Base-by-base conservation (phyloP, 1,140 invertebrate genomes). In the Ceratosolen fusciceps region DNA sequence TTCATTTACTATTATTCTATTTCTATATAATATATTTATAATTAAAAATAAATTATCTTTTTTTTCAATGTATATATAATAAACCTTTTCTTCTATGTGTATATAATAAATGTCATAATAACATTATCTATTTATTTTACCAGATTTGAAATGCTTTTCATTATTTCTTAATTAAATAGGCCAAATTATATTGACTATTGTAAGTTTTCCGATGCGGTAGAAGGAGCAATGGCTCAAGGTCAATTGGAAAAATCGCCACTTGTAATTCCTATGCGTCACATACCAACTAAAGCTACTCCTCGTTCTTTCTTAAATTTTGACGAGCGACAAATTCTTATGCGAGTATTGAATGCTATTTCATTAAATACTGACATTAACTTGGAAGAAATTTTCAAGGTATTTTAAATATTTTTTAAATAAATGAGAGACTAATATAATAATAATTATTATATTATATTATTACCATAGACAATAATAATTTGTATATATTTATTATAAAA, bases 291-390 rank as follows among this genome's bases (percentile, higher is more conserved):
- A 79, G 92, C 93, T 82, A 89, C 91, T 81, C 87, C 91, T 21
- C 89, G 91, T 49, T 93, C 93, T 81, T 94, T 94, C 90, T 90
- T 95, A 10, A 93, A 93, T 89, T 94, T 93, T 82, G 93, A 94
- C 58, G 93, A 95, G 87, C 87, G 94, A 24, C 88, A 88, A 43
- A 87, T 90, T 16, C 89, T 93, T 19, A 91, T 92, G 2, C 86
- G 89, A 39, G 93, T 93, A 1, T 87, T 95, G 72, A 90, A 92
- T 83, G 94, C 94, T 83, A 86, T 95, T 5, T 90, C 92, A 10
- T 65, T 16, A 54, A 21, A 83, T 2, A 91, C 91, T 58, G 91
- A 91, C 37, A 92, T 92, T 0, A 93, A 94, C 80, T 90, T 93
- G 65, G 87, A 93, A 21, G 93, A 93, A 54, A 92, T 94, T 80